These are phyloP conservation scores for Vanacampus margaritifer DNA, from an alignment of 2,113 vertebrate genomes.

Conservation along the genomic window DNA sequence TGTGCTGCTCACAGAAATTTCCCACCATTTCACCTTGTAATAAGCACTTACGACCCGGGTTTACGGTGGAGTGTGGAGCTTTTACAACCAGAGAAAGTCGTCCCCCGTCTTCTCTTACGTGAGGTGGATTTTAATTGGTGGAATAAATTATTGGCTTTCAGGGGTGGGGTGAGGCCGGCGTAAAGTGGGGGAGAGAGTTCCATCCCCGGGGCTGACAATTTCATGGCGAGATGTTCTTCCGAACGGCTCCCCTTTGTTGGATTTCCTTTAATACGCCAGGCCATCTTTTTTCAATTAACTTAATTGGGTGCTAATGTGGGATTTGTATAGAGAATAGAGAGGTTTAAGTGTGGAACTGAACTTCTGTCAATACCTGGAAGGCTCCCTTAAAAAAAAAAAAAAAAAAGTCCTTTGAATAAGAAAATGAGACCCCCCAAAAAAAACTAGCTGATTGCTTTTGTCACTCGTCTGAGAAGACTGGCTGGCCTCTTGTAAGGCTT, in stretches of 20 bases:
- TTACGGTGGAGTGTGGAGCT: conserved; percentile 43
- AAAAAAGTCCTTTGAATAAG: background rate
- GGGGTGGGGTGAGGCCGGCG: background rate
- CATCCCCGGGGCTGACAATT: conserved; percentile 28
- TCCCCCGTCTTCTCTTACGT: conserved; percentile 29
- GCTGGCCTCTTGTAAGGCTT: background rate
- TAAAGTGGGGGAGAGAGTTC: background rate
- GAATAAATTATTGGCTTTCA: conserved; percentile 41
- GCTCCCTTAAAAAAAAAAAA: background rate
- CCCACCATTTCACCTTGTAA: conserved; percentile 8
- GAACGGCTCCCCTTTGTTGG: conserved; percentile 14
- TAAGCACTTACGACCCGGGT: conserved; percentile 41
- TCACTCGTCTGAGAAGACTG: background rate
- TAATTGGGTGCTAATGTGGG: conserved; percentile 17
- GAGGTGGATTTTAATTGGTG: conserved; percentile 51
- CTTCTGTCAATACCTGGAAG: conserved; percentile 9
- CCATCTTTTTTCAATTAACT: conserved; percentile 18
- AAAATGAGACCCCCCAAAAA: background rate
- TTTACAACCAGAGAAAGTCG: conserved; percentile 38
- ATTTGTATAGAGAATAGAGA: background rate
- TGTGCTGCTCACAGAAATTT: background rate
- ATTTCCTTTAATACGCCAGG: background rate
- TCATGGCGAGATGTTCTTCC: conserved; percentile 37
- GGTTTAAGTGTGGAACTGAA: background rate
- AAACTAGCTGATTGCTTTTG: background rate